phyloP scores from a whole-genome alignment of 1,140 invertebrate species.

The Drosophila azteca region DNA sequence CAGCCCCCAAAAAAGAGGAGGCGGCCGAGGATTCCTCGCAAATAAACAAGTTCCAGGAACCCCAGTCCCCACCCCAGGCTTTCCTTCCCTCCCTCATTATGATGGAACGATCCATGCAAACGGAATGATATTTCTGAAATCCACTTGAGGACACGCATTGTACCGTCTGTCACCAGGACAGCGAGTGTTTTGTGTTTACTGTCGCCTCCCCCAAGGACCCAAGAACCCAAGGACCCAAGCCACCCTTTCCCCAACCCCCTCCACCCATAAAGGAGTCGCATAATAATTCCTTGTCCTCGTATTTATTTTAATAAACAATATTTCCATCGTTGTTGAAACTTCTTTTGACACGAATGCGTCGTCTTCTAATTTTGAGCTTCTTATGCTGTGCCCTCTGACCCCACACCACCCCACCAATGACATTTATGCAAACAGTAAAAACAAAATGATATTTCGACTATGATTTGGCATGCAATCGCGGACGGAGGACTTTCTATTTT shows the following conservation, averaged over 20 bases:
- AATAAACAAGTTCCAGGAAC: slow-evolving; percentile 62
- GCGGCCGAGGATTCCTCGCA: slow-evolving; percentile 44
- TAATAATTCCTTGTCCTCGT: slow-evolving; percentile 72
- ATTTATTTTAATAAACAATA: slow-evolving; percentile 81
- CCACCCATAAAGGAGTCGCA: slow-evolving; percentile 19
- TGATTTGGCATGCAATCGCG: slow-evolving; percentile 62
- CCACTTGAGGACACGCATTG: slow-evolving; percentile 80
- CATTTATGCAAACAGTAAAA: slow-evolving; percentile 55
- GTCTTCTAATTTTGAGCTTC: slow-evolving; percentile 61
- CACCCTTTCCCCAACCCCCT: neutral
- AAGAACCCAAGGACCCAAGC: neutral
- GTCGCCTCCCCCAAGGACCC: slow-evolving; percentile 9
- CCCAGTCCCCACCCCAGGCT: too few relatives aligned
- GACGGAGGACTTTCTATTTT: slow-evolving; percentile 61
- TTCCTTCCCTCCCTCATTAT: slow-evolving; percentile 22
- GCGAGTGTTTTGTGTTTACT: slow-evolving; percentile 46
- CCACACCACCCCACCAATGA: slow-evolving; percentile 9
- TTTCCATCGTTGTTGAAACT: slow-evolving; percentile 68
- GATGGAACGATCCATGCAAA: slow-evolving; percentile 19
- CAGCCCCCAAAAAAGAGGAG: slow-evolving; percentile 34
- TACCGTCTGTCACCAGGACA: slow-evolving; percentile 83
- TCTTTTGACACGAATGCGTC: slow-evolving; percentile 71
- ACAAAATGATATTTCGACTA: slow-evolving; percentile 55
- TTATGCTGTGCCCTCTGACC: slow-evolving; percentile 37
- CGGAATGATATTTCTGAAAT: slow-evolving; percentile 64